A percentile compares a stretch with the other conserved stretches of the same genome.
Conservation (phyloP, 1,140 invertebrate genomes). For the Trichomalopsis sarcophagae region DNA sequence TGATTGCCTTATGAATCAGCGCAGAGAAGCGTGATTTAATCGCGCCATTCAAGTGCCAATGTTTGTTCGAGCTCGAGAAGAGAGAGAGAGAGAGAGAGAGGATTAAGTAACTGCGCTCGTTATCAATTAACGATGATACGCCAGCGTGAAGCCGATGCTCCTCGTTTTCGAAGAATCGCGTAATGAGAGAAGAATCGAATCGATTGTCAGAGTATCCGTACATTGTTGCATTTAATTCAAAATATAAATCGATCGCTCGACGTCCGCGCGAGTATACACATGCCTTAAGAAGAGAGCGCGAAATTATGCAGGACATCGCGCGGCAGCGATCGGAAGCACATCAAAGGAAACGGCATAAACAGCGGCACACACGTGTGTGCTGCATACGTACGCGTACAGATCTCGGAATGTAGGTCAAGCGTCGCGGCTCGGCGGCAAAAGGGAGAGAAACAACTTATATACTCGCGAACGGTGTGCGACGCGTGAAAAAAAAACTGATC, state of each 20-base stretch:
- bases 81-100: too few relatives aligned
- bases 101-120: constrained; percentile 17
- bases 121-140: not conserved
- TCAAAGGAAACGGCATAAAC: too few relatives aligned
- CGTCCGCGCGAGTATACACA: too few relatives aligned
- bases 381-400: not conserved
- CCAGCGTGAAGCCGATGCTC: too few relatives aligned
- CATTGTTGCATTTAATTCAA: not conserved
- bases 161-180: too few relatives aligned
- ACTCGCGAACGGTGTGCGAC: too few relatives aligned
- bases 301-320: not conserved
- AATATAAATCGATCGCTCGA: not conserved
- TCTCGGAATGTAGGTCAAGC: not conserved
- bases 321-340: too few relatives aligned
- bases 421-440: too few relatives aligned
- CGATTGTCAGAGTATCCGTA: not conserved
- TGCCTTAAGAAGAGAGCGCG: not conserved
- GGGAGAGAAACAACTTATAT: too few relatives aligned
- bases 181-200: not conserved
- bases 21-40: not conserved
- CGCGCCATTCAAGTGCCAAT: not conserved
- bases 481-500: too few relatives aligned
- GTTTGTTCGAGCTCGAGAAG: not conserved
- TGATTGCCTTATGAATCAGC: not conserved
- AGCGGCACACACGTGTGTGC: not conserved